Evolutionary conservation across 2,113 vertebrate species (phyloP).

Genomic region (Clarias batrachus): DNA sequence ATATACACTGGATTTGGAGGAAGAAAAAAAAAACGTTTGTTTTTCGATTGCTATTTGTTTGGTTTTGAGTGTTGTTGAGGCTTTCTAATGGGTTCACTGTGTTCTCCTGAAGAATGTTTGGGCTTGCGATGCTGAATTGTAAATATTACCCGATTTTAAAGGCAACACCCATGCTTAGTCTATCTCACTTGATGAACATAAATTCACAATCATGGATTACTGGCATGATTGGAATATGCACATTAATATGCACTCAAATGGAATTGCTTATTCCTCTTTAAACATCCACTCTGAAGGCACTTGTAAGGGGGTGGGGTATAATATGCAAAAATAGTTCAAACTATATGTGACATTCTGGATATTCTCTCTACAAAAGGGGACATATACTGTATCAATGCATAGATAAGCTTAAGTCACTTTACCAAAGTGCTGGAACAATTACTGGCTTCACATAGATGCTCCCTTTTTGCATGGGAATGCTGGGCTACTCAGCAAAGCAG

Average conservation of each 20-base stretch:
- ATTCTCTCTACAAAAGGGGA: conserved; percentile 41
- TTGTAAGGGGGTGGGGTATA: conserved; percentile 11
- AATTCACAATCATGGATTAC: conserved; percentile 60
- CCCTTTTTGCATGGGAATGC: conserved; percentile 49
- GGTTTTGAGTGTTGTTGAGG: conserved; percentile 23
- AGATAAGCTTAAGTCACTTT: conserved; percentile 62
- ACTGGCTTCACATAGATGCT: conserved; percentile 54
- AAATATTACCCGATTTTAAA: conserved; percentile 61
- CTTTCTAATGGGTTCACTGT: conserved; percentile 22
- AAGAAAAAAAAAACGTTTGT: conserved; percentile 22
- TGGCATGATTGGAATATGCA: conserved; percentile 69
- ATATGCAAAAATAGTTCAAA: conserved; percentile 28
- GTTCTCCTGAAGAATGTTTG: conserved; percentile 36
- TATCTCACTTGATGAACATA: conserved; percentile 55
- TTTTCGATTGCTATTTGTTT: conserved; percentile 38
- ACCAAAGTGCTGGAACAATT: conserved; percentile 58
- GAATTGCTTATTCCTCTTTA: conserved; percentile 58
- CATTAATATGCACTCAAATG: conserved; percentile 69
- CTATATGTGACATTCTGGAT: conserved; percentile 35
- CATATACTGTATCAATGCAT: conserved; percentile 42
- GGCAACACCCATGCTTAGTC: conserved; percentile 64
- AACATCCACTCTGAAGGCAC: conserved; percentile 60
- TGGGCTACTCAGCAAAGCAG: conserved; percentile 52
- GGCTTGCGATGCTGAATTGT: conserved; percentile 50
- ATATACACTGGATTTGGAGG: conserved; percentile 42